Evolutionary conservation across 2,888 invertebrate species (phyloP), one percentile per base, ranked within the genome.

Genomic region (Trachelus stipa): DNA sequence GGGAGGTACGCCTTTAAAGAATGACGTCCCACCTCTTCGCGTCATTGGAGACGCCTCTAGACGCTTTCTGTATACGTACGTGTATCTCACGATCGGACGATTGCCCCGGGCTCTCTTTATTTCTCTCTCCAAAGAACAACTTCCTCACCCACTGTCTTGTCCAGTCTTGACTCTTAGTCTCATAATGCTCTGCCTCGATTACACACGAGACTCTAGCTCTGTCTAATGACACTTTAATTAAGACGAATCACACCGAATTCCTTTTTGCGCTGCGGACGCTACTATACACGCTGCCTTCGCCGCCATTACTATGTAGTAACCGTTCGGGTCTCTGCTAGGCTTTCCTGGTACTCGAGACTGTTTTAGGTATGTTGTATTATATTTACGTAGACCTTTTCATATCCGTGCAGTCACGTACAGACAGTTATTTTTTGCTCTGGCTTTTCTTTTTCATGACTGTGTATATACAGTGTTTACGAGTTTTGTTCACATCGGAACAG

Each of bases 191-290:
- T 34, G 71, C 71, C 71, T 31, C 71, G 71, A 12, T 9, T 56
- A 23, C 56, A 23, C 23, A 23, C 56, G 56, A 23, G 56, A 56
- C 71, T 71, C 71, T 71, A 31, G 71, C 12, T 71, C 71, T 12
- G 71, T 34, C 76, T 81, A 81, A 81, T 69, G 80, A 80, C 79
- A 79, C 80, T 81, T 81, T 80, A 81, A 81, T 81, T 77, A 77
- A 80, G 80, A 79, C 81, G 80, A 80, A 81, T 81, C 81, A 75
- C 76, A 76, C 80, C 77, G 79, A 81, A 81, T 81, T 80, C 79
- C 80, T 76, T 80, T 77, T 76, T 76, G 40, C 37, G 73, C 73
- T 23, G 23, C 56, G 56, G 56, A 56, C 56, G 56, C 56, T 56
- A 23, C 56, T 56, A 23, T 23, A 23, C 56, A 23, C 56, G 56